A percentile compares a stretch with the other conserved stretches of the same genome.
phyloP scores from a whole-genome alignment of 2,888 invertebrate genomes.

The Eugnorisma glareosa region DNA sequence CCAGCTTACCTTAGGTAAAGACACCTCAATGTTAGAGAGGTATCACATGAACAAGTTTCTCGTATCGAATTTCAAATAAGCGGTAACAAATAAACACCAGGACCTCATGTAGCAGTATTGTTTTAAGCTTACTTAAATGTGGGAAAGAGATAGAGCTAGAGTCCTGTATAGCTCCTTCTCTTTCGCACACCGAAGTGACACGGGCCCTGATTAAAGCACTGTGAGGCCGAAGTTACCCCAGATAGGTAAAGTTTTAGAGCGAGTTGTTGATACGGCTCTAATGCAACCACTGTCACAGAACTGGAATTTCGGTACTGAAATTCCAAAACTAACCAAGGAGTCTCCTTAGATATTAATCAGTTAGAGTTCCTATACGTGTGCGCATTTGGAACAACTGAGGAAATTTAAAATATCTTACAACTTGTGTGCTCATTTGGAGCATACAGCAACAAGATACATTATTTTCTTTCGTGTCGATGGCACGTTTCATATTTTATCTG shows the following conservation, averaged over 20 bases:
- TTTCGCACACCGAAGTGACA: not conserved
- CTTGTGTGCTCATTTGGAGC: not conserved
- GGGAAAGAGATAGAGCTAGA: not conserved
- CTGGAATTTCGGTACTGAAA: conserved; percentile 1
- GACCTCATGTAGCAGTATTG: not conserved
- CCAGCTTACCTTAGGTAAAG: not conserved
- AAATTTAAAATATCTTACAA: not conserved
- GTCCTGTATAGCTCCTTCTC: not conserved
- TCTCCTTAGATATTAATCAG: not conserved
- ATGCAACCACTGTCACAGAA: conserved; percentile 30
- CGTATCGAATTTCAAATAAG: conserved; percentile 29
- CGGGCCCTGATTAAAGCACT: conserved; percentile 49
- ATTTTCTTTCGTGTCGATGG: not conserved
- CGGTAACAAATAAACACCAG: conserved; percentile 51
- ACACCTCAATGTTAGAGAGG: conserved; percentile 10
- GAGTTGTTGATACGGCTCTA: conserved; percentile 53
- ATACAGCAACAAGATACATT: not conserved
- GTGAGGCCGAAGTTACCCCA: conserved; percentile 43
- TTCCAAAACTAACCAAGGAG: conserved; percentile 19
- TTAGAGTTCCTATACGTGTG: not conserved
- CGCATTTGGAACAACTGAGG: not conserved
- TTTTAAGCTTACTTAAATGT: not conserved
- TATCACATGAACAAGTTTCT: conserved; percentile 24
- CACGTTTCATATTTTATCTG: not conserved
- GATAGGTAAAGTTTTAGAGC: conserved; percentile 58